These are phyloP conservation scores for Leptinotarsa tumamoca DNA, from an alignment of 2,888 invertebrate species.

Conservation along the genomic window DNA sequence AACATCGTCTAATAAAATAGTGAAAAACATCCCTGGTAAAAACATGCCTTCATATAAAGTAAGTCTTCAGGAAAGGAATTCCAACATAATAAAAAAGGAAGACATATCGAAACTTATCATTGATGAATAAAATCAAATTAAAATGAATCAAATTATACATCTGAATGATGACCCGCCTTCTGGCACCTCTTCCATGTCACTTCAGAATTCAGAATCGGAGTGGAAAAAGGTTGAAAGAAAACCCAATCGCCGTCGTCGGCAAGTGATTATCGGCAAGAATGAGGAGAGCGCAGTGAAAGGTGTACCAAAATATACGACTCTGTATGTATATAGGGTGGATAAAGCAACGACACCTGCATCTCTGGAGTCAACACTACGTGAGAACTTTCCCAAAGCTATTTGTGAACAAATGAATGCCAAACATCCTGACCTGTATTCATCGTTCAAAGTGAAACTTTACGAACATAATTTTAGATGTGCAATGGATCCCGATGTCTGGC, in stretches of 20 bases:
- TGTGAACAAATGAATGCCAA: too few species aligned
- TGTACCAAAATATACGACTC: too few species aligned
- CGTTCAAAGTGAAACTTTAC: too few species aligned
- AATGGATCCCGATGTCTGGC: too few species aligned
- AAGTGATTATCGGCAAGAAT: too few species aligned
- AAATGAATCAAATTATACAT: not conserved
- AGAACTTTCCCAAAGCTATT: too few species aligned
- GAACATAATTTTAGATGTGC: too few species aligned
- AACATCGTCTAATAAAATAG: not conserved
- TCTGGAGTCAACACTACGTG: too few species aligned
- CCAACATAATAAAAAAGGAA: not conserved
- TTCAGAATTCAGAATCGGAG: not conserved
- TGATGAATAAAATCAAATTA: not conserved
- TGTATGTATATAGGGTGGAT: too few species aligned
- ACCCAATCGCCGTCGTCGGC: not conserved
- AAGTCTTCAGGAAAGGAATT: not conserved
- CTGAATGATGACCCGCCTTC: not conserved
- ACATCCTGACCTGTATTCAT: too few species aligned
- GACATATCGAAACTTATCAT: not conserved
- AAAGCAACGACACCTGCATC: too few species aligned
- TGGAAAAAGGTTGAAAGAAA: not conserved
- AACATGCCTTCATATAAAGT: not conserved
- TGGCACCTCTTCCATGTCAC: not conserved
- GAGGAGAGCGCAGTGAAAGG: too few species aligned
- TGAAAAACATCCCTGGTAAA: not conserved